A percentile compares a stretch with the other conserved stretches of the same genome.
Evolutionary conservation across 2,113 vertebrate species (phyloP).

Genomic region (Stegostoma tigrinum): DNA sequence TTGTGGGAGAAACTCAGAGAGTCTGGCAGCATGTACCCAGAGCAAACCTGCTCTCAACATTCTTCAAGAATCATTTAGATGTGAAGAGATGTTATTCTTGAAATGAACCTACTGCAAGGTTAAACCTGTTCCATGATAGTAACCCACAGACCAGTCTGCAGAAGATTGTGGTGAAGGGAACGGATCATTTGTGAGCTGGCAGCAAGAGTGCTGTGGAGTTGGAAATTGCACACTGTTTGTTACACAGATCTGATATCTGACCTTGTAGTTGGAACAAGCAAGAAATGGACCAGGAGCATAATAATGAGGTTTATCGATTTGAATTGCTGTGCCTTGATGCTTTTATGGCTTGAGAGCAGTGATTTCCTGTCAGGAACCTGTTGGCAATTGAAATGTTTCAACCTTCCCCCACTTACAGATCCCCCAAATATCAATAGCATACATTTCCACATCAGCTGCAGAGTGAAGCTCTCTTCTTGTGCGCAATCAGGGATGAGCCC

Average conservation of each 20-base stretch:
- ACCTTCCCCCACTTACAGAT: too few species aligned
- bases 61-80: not conserved
- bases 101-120: not conserved
- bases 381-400: not conserved
- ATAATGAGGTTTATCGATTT: not conserved
- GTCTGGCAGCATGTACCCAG: too few species aligned
- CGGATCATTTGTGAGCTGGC: not conserved
- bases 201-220: not conserved
- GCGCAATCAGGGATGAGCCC: not conserved
- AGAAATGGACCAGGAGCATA: not conserved
- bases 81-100: not conserved
- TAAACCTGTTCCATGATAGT: not conserved
- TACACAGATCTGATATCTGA: not conserved
- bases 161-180: not conserved
- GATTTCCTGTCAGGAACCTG: not conserved
- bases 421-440: not conserved
- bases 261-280: not conserved
- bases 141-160: not conserved
- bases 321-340: not conserved
- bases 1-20: too few species aligned
- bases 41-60: not conserved
- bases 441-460: not conserved
- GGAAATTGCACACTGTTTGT: not conserved
- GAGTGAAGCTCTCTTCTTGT: not conserved
- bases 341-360: not conserved